A percentile compares a stretch with the other conserved stretches of the same genome.
phyloP scores from a whole-genome alignment of 2,888 invertebrate genomes.

The Hermaeophaga mercurialis region DNA sequence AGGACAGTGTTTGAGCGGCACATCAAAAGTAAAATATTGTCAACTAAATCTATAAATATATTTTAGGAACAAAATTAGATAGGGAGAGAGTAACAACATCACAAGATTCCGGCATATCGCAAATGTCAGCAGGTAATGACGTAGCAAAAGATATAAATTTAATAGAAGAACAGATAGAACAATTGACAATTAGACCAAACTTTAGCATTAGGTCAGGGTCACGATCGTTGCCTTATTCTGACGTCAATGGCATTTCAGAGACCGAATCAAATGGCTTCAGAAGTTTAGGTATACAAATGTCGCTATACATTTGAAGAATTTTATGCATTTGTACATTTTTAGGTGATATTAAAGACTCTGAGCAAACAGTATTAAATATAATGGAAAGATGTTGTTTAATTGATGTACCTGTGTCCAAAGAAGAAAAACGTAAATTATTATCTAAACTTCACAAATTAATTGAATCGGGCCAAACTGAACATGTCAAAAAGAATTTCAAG shows the following conservation, averaged over 20 bases:
- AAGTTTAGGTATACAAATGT: conserved; percentile 50
- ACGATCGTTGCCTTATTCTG: conserved; percentile 49
- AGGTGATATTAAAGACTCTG: conserved; percentile 45
- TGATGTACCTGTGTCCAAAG: conserved; percentile 49
- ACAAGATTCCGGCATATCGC: conserved; percentile 88
- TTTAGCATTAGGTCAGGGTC: conserved; percentile 46
- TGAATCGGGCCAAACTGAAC: conserved; percentile 59
- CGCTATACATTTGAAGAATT: conserved; percentile 1
- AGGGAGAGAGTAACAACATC: conserved; percentile 73
- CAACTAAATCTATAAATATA: too few species aligned
- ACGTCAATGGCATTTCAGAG: conserved; percentile 51
- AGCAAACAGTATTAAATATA: conserved; percentile 57
- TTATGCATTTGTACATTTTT: conserved; percentile 27
- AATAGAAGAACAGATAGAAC: conserved; percentile 64
- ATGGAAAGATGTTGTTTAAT: conserved; percentile 50
- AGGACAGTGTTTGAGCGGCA: too few species aligned
- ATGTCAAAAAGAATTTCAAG: conserved; percentile 61
- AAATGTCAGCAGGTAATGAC: conserved; percentile 70
- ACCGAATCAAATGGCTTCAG: conserved; percentile 52
- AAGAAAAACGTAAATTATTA: conserved; percentile 55
- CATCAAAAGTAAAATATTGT: too few species aligned
- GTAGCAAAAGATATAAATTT: conserved; percentile 58
- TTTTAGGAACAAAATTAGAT: conserved; percentile 57
- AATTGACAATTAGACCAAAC: conserved; percentile 54
- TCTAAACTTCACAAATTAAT: conserved; percentile 59